A percentile compares a stretch with the other conserved stretches of the same genome.
These are phyloP conservation scores for Melanotaenia trifasciata DNA, from an alignment of 2,797 vertebrate genomes.

Conservation along the genomic window DNA sequence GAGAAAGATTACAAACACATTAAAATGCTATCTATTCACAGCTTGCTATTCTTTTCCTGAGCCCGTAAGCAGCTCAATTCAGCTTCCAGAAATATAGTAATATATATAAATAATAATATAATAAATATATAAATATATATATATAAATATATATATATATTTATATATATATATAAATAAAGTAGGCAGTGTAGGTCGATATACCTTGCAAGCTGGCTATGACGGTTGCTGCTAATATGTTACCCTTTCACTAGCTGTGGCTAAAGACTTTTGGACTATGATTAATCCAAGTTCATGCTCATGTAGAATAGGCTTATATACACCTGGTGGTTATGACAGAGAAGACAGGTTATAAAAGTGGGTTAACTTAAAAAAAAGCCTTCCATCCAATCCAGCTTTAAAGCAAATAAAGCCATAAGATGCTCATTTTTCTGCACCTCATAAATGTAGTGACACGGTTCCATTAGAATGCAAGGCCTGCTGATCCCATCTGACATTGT, in stretches of 20 bases:
- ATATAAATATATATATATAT: no score
- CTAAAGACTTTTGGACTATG: background rate
- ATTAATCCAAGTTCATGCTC: background rate
- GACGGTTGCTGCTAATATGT: background rate
- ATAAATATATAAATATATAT: no score
- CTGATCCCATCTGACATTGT: conserved; percentile 34
- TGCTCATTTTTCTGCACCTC: conserved; percentile 4
- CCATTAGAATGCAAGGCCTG: conserved; percentile 32
- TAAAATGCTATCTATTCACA: background rate
- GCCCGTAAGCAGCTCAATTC: background rate
- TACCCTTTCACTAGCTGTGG: background rate
- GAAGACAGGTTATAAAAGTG: no score
- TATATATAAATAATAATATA: no score
- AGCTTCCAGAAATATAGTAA: background rate
- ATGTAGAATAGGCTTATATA: background rate
- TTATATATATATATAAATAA: no score
- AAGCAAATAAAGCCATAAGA: conserved; percentile 22
- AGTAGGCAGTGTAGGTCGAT: background rate
- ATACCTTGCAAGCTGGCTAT: background rate
- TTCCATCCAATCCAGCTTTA: background rate
- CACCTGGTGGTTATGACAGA: background rate
- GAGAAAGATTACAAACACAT: background rate
- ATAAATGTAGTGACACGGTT: conserved; percentile 29
- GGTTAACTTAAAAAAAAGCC: background rate
- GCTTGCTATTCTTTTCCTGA: background rate